Evolutionary conservation across 2,797 vertebrate species (phyloP).

Genomic region (Crenichthys baileyi): DNA sequence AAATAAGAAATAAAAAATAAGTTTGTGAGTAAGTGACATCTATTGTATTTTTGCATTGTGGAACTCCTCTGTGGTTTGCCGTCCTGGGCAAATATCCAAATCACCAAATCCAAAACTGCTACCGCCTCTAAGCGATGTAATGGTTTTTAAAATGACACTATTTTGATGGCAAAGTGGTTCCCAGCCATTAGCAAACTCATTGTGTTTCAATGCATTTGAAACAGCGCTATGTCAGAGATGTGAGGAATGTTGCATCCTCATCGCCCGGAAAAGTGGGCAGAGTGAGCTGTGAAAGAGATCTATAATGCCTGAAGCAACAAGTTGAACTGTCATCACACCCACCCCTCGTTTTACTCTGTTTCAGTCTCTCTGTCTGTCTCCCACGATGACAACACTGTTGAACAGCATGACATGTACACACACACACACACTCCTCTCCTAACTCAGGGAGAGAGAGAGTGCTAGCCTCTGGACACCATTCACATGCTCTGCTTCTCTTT

Average conservation of each 20-base stretch:
- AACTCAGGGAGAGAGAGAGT: not conserved
- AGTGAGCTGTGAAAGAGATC: conserved; percentile 28
- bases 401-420: conserved; percentile 50
- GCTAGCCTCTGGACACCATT: conserved; percentile 45
- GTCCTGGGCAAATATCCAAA: not conserved
- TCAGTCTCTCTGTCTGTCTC: conserved; percentile 54
- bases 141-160: conserved; percentile 29
- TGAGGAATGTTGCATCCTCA: conserved; percentile 43
- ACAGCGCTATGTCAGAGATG: conserved; percentile 21
- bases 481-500: conserved; percentile 41
- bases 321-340: conserved; percentile 68
- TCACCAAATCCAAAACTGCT: not conserved
- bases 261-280: conserved; percentile 40
- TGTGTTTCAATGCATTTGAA: conserved; percentile 22
- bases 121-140: not conserved
- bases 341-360: conserved; percentile 54
- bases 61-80: not conserved
- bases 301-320: conserved; percentile 63
- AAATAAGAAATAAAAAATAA: not conserved
- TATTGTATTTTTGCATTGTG: not conserved
- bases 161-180: conserved; percentile 42
- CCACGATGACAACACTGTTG: conserved; percentile 53
- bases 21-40: not conserved
- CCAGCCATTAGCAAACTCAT: conserved; percentile 6
- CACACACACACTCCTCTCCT: conserved; percentile 28